Conservation (phyloP, 2,888 invertebrate species). For the Caenorhabditis sp. region DNA sequence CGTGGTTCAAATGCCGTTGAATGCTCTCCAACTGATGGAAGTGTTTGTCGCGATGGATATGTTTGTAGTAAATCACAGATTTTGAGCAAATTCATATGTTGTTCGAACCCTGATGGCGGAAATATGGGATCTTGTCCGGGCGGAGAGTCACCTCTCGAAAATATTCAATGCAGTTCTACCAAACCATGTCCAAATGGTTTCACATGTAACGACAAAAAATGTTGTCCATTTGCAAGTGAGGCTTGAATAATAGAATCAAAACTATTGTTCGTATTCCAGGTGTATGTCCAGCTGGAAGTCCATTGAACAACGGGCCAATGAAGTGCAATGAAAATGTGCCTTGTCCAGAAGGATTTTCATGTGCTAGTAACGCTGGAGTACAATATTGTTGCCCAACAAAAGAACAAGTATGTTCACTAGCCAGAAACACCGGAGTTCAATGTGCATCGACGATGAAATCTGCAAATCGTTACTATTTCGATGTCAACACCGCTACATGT, state of each 20-base stretch:
- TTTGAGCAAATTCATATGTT: constrained; percentile 66
- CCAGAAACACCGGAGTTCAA: constrained; percentile 47
- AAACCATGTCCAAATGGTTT: constrained; percentile 66
- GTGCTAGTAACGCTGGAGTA: constrained; percentile 64
- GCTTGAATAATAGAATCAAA: neutral
- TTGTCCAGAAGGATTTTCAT: constrained; percentile 67
- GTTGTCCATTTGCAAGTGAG: constrained; percentile 63
- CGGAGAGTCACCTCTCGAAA: constrained; percentile 62
- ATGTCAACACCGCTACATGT: constrained; percentile 49
- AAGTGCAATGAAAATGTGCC: constrained; percentile 61
- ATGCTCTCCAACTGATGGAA: constrained; percentile 57
- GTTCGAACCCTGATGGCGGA: constrained; percentile 57
- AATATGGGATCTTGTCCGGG: constrained; percentile 58
- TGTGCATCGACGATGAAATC: constrained; percentile 50
- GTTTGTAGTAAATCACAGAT: constrained; percentile 62
- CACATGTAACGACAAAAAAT: constrained; percentile 64
- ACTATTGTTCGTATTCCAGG: constrained; percentile 26
- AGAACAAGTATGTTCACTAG: constrained; percentile 50
- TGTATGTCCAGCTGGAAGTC: constrained; percentile 67
- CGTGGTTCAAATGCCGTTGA: constrained; percentile 60
- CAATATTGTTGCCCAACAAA: constrained; percentile 67
- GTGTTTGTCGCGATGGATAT: constrained; percentile 64
- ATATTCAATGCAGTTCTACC: constrained; percentile 60
- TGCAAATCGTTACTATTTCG: constrained; percentile 56
- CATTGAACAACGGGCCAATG: constrained; percentile 63